Percentiles rank a stretch among this genome's conserved stretches.
phyloP scores from a whole-genome alignment of 2,113 vertebrate genomes.

The Malurus elegans region DNA sequence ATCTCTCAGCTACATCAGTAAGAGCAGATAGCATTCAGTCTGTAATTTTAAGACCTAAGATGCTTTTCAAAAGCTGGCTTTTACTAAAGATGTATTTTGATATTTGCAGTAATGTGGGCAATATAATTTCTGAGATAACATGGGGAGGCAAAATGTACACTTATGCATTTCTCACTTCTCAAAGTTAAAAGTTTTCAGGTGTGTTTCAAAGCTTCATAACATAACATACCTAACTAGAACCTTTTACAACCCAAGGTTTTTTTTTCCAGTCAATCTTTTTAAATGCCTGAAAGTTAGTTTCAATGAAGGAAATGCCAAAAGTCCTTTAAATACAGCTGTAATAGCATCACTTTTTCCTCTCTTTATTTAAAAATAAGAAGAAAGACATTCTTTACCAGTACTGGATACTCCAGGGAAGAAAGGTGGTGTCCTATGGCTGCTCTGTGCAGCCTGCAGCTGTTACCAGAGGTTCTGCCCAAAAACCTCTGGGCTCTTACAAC shows the following conservation, averaged over 20 bases:
- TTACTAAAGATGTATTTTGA: neutral
- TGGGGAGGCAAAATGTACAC: fast-evolving
- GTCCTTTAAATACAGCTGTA: neutral
- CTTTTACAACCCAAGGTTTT: neutral
- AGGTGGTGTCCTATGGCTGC: neutral
- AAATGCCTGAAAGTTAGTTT: neutral
- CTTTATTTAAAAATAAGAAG: neutral
- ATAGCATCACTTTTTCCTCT: neutral
- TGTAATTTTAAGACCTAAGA: neutral
- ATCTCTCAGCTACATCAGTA: neutral
- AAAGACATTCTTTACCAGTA: neutral
- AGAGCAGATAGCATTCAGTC: neutral
- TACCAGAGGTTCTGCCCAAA: neutral
- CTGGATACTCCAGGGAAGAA: neutral
- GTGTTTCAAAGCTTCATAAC: neutral
- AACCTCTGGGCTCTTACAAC: neutral
- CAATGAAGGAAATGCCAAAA: neutral
- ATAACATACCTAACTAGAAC: neutral
- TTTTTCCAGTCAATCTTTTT: neutral
- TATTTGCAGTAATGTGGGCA: neutral
- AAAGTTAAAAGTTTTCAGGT: neutral
- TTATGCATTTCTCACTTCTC: neutral
- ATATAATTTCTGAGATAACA: neutral
- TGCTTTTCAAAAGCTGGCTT: neutral
- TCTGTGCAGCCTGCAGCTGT: neutral